Base-by-base conservation (phyloP, 1,140 invertebrate genomes). In the Drosophila sturtevanti region DNA sequence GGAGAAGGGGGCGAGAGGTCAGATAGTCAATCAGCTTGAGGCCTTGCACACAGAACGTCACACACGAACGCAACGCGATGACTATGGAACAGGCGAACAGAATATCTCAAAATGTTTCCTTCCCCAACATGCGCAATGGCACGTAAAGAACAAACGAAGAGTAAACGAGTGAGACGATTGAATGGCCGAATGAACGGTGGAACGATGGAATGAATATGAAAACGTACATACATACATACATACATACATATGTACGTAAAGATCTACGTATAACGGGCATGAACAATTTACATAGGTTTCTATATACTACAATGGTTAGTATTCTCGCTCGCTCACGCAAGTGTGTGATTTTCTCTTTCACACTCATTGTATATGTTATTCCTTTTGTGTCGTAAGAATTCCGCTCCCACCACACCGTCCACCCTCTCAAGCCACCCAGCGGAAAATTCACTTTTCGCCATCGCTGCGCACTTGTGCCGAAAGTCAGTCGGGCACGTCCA, bases 11-110 rank as follows among this genome's bases (percentile, higher is more conserved):
- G 27, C 2, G 4, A 35, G 27, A 44, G 24, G 27, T 70, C 72
- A 65, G 44, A 75, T 61, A 64, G 63, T 78, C 72, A 75, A 78
- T 75, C 76, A 82, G 66, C 66, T 70, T 41, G 62, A 66, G 63
- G 44, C 34, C 64, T 41, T 9, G 41, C 61, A 80, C 84, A 87
- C 82, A 81, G 82, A 89, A 89, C 89, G 89, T 90, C 89, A 90
- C 89, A 90, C 89, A 90, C 89, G 89, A 91, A 90, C 85, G 81
- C 81, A 89, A 89, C 48, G 70, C 89, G 89, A 84, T 86, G 89
- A 79, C 69, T 71, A 44, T 51, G 51, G 65, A 90, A 62, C 76
- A 90, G 89, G 89, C 89, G 85, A 56, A 37, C 89, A 90, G 87
- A 68, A 71, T 3, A 31, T 24, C 21, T 16, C 27, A 18, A 56